Base-by-base conservation (phyloP, 2,113 vertebrate genomes). In the Melospiza melodia region DNA sequence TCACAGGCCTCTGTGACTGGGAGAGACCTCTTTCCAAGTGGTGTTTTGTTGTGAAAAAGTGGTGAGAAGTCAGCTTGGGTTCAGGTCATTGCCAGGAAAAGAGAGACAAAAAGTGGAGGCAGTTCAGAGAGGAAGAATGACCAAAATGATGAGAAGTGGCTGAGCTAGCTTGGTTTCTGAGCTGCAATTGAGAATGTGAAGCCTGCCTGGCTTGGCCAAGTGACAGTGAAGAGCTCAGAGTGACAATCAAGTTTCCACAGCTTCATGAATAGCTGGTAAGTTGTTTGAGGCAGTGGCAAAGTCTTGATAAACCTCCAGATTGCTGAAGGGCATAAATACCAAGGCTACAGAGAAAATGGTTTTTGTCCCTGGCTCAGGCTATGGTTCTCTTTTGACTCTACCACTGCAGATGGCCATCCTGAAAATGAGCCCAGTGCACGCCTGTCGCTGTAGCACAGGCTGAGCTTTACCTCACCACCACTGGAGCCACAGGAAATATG, bases 241-340 rank as follows among this genome's bases (percentile, higher is more conserved):
- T 58, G 39, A 66, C 63, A 89, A 84, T 69, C 51, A 81, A 43
- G 63, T 91, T 79, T 65, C 80, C 77, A 75, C 10, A 7, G 33
- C 52, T 95, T 67, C 57, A 10, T 74, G 89, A 91, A 55, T 89
- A 84, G 73, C 74, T 61, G 41, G 58, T 82, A 86, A 94, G 76
- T 78, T 0, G 5, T 14, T 93, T 87, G 76, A 92, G 61, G 67
- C 91, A 72, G 44, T 63, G 74, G 51, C 76, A 86, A 67, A 75
- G 71, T 61, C 83, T 89, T 76, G 74, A 93, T 91, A 86, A 95
- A 68, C 30, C 31, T 96, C 91, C 75, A 91, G 86, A 62, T 84
- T 5, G 13, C 76, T 95, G 80, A 93, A 95, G 76, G 63, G 82
- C 5, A 0, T 84, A 93, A 95, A 87, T 85, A 76, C 65, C 57